Conservation (phyloP, 1,140 invertebrate genomes). For the Archivesica marissinica region DNA sequence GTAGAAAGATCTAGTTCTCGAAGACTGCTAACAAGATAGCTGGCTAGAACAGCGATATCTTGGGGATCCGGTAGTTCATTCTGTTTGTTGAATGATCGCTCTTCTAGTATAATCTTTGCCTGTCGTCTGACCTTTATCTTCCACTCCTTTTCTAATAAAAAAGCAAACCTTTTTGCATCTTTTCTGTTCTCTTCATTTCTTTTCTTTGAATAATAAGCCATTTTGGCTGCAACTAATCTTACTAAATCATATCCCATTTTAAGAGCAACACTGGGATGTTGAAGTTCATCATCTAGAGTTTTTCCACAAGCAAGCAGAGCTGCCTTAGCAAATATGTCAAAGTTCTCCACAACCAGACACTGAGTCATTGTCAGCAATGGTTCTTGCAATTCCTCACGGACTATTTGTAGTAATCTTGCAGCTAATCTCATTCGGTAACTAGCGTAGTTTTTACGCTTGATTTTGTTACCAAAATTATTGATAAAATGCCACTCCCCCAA, state of each 20-base stretch:
- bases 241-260: slow-evolving; percentile 19
- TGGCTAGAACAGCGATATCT: slow-evolving; percentile 27
- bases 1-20: not conserved
- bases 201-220: not conserved
- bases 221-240: not conserved
- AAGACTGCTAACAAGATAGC: slow-evolving; percentile 3
- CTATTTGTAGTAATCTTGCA: slow-evolving; percentile 1
- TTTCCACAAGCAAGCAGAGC: not conserved
- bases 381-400: not conserved
- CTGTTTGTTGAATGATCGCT: slow-evolving; percentile 27
- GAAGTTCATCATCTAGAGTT: not conserved
- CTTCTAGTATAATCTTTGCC: not conserved
- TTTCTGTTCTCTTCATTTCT: not conserved
- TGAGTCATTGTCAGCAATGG: not conserved
- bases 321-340: slow-evolving; percentile 17
- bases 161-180: not conserved
- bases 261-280: slow-evolving; percentile 11
- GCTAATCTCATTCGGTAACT: slow-evolving; percentile 7
- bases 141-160: slow-evolving; percentile 9
- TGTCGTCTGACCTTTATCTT: not conserved
- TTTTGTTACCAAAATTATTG: slow-evolving; percentile 12
- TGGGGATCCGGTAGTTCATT: slow-evolving; percentile 14
- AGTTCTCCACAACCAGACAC: not conserved
- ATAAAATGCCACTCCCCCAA: slow-evolving; percentile 11
- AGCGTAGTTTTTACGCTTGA: slow-evolving; percentile 16